A percentile compares a stretch with the other conserved stretches of the same genome.
phyloP scores from a whole-genome alignment of 2,888 invertebrate species.

The Lycia hirtaria region DNA sequence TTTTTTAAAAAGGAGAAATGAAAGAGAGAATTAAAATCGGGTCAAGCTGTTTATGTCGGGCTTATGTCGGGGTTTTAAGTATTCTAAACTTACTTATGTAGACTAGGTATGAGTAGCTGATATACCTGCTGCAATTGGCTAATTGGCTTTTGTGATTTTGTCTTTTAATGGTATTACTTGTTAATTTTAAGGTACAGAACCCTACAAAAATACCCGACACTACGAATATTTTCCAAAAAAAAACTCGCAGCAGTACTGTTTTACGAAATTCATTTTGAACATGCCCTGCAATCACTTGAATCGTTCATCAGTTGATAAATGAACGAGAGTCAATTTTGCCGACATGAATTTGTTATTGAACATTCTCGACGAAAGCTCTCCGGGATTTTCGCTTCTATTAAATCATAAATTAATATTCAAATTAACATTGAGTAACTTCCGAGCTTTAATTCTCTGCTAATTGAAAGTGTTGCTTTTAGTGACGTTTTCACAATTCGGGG shows the following conservation, averaged over 20 bases:
- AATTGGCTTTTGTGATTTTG: too few species aligned
- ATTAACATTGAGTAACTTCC: constrained; percentile 51
- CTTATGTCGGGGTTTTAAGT: too few species aligned
- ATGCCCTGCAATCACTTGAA: constrained; percentile 29
- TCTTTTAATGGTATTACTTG: too few species aligned
- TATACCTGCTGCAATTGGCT: too few species aligned
- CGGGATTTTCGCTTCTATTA: constrained; percentile 44
- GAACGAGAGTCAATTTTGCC: constrained; percentile 41
- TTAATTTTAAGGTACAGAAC: too few species aligned
- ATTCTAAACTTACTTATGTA: too few species aligned
- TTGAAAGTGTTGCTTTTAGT: constrained; percentile 44
- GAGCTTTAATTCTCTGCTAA: constrained; percentile 45
- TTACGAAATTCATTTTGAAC: constrained; percentile 24
- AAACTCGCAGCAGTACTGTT: constrained; percentile 3
- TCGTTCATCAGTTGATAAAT: constrained; percentile 37
- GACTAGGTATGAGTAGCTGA: too few species aligned
- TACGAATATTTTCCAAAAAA: not conserved
- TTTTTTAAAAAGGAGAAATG: too few species aligned
- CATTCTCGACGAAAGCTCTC: constrained; percentile 25
- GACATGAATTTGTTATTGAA: constrained; percentile 41
- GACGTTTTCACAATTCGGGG: constrained; percentile 57
- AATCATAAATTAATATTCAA: constrained; percentile 53
- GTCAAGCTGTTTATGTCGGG: too few species aligned
- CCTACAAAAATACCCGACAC: not conserved
- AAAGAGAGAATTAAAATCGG: too few species aligned